phyloP scores from a whole-genome alignment of 2,113 vertebrate genomes.

The Calonectris borealis region DNA sequence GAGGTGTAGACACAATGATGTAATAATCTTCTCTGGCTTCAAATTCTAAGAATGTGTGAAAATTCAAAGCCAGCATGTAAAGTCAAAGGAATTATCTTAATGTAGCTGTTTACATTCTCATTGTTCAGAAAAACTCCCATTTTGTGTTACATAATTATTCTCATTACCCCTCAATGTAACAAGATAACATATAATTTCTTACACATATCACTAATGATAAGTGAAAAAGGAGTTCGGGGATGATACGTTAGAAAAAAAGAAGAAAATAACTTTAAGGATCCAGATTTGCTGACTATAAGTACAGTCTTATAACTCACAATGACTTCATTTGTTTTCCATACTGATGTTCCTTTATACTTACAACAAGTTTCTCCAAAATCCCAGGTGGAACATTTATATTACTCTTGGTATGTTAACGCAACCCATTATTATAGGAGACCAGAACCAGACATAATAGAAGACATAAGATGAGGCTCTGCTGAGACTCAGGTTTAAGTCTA shows the following conservation, averaged over 20 bases:
- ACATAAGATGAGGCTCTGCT: neutral
- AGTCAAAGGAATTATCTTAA: neutral
- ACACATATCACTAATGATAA: neutral
- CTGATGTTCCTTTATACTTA: neutral
- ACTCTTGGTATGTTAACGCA: neutral
- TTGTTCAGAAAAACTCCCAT: neutral
- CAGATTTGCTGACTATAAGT: neutral
- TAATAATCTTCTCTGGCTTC: neutral
- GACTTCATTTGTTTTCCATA: neutral
- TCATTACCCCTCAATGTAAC: neutral
- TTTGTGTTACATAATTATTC: conserved; percentile 20
- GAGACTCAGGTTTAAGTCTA: neutral
- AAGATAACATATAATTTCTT: neutral
- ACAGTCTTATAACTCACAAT: neutral
- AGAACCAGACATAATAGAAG: neutral
- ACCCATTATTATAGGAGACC: neutral
- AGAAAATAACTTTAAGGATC: neutral
- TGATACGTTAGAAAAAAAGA: neutral
- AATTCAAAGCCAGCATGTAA: neutral
- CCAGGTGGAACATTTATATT: neutral
- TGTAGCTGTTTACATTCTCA: neutral
- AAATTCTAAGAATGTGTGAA: neutral
- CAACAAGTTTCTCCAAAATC: neutral
- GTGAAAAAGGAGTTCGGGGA: conserved; percentile 10
- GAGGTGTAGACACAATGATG: neutral